Base-by-base conservation (phyloP, 1,140 invertebrate species). In the Drosophila erecta region DNA sequence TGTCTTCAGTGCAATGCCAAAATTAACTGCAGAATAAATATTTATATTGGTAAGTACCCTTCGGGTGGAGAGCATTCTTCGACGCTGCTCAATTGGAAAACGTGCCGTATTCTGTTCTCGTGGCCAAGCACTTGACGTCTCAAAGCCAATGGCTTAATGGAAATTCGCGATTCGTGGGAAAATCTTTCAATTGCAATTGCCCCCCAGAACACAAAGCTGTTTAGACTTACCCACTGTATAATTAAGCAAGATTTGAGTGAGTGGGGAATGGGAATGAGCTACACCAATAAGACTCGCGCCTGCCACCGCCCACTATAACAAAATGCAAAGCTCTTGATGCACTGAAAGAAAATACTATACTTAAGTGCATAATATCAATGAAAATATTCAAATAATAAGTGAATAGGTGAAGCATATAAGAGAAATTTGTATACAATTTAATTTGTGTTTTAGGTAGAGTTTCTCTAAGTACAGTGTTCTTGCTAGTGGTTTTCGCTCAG, bases 61-160 rank as follows among this genome's bases (percentile, higher is more conserved):
- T 78, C 59, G 62, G 30, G 35, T 55, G 43, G 37, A 69, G 60
- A 62, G 44, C 74, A 81, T 85, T 85, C 78, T 81, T 77, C n/a
- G 66, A 40, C 43, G 72, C 72, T 71, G 77, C 58, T 56, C 77
- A 71, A 51, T 60, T 83, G 60, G 38, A 65, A 81, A 86, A 81
- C 81, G 81, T 85, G 81, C 73, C 72, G 60, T 33, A 43, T 55
- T 62, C 37, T 54, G 66, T 76, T 85, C 66, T 84, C 81, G 72
- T 61, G 69, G 69, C 81, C 72, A 72, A 64, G 70, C 67, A 85
- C 72, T 85, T 85, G 77, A 85, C 81, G 81, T 85, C 62, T 85
- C 81, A 85, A 85, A 86, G 81, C 84, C 81, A 85, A 86, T 86
- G 81, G 78, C 69, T 75, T 75, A 85, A 84, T 76, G 72, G 76